These are phyloP conservation scores for Neopipo cinnamomea DNA, from an alignment of 2,113 vertebrate species.

Conservation along the genomic window DNA sequence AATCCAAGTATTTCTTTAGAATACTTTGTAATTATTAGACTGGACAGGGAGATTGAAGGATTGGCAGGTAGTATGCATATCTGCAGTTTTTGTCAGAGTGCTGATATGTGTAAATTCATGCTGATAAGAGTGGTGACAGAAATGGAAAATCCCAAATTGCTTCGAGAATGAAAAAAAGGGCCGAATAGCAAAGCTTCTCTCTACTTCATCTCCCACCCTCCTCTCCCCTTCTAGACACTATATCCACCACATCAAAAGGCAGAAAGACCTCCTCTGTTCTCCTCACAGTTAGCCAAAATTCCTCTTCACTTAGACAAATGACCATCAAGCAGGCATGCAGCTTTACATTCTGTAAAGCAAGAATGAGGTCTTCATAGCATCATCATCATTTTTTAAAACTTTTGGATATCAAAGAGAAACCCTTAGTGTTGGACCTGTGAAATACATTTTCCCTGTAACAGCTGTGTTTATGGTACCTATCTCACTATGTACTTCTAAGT, in stretches of 20 bases:
- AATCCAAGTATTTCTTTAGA: conserved; percentile 53
- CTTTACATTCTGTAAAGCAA: conserved; percentile 6
- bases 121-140: conserved; percentile 69
- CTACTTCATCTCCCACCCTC: neutral
- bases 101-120: conserved; percentile 43
- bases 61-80: neutral
- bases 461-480: conserved; percentile 65
- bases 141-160: conserved; percentile 59
- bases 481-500: conserved; percentile 59
- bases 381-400: neutral
- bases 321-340: neutral
- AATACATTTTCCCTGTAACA: conserved; percentile 58
- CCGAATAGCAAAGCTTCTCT: neutral
- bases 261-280: conserved; percentile 25
- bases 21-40: conserved; percentile 54
- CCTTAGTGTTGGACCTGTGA: conserved; percentile 44
- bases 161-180: conserved; percentile 46
- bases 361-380: neutral
- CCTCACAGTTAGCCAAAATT: neutral
- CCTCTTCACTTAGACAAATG: conserved; percentile 32
- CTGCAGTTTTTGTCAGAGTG: conserved; percentile 8
- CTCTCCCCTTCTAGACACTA: neutral
- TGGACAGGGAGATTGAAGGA: neutral
- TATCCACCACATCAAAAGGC: conserved; percentile 18
- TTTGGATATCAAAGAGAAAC: conserved; percentile 49